Evolutionary conservation across 2,797 vertebrate species (phyloP), one percentile per base, ranked within the genome.

Genomic region (Enteromius trimaculatus): DNA sequence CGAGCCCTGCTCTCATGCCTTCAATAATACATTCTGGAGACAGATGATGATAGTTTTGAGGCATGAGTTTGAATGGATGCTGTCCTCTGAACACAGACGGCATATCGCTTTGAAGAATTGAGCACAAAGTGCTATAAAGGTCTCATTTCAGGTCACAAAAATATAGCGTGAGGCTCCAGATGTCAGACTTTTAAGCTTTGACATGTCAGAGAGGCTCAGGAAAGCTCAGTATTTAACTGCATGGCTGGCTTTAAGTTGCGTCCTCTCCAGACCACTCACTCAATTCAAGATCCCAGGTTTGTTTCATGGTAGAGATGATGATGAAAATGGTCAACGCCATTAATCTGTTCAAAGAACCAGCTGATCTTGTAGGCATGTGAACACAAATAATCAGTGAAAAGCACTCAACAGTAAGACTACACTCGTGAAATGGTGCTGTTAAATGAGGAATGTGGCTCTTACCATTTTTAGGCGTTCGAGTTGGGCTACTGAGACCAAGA

Each of bases 391-490:
- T 37, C 49, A 55, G 65, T 26, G 31, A 70, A 65, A 65, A 42
- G 51, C 65, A 55, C 14, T 39, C 37, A 0, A 70, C 79, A 64
- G 62, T n/a, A 44, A 69, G 62, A 82, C 79, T 75, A 11, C 65
- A 68, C 37, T 5, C 9, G 11, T 3, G 44, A 69, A 42, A 71
- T 83, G 58, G 60, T 34, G 71, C 26, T 68, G 62, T 14, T 29
- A 76, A 64, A 82, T 64, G 29, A 80, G 23, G 31, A 86, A 85
- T 85, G 78, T 58, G 84, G 76, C 82, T 92, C 97, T 98, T 97
- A 98, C 97, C 97, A 94, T 96, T 96, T 92, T 97, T 96, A 93
- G 96, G 97, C 88, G 97, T 98, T 93, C 96, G 96, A 92, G 95
- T 95, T 82, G 96, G 95, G 93, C 96, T 97, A 95, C 95, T 94